phyloP scores from a whole-genome alignment of 2,113 vertebrate species.

The Chaetodon auriga region DNA sequence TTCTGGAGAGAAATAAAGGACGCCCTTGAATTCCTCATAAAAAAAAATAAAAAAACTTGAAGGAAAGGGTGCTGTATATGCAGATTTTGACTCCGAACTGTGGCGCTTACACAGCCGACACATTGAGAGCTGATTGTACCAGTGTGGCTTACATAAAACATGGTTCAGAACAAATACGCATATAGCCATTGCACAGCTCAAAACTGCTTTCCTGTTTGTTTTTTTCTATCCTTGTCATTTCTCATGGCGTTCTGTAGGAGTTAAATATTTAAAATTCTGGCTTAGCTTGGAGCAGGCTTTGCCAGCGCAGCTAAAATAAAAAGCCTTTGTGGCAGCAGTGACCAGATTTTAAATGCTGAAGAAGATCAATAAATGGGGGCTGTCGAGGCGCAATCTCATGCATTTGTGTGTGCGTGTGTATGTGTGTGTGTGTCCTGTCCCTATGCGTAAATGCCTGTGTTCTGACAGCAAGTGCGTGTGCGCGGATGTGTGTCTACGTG shows the following conservation, averaged over 20 bases:
- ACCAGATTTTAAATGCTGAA: conserved; percentile 96
- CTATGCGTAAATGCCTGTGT: conserved; percentile 61
- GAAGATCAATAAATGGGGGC: conserved; percentile 90
- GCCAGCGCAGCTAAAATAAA: conserved; percentile 93
- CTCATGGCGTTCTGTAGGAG: conserved; percentile 86
- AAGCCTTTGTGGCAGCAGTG: conserved; percentile 89
- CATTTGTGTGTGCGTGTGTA: conserved; percentile 65
- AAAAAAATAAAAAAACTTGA: conserved; percentile 43
- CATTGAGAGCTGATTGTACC: conserved; percentile 43
- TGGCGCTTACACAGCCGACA: conserved; percentile 31
- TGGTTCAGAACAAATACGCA: conserved; percentile 45
- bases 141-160: conserved; percentile 65
- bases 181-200: conserved; percentile 54
- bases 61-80: conserved; percentile 32
- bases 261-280: conserved; percentile 90
- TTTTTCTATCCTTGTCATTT: conserved; percentile 80
- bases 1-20: conserved; percentile 29
- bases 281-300: conserved; percentile 81
- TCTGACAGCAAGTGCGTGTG: conserved; percentile 55
- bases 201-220: conserved; percentile 66
- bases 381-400: conserved; percentile 84
- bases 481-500: conserved; percentile 39
- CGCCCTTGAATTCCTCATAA: neutral
- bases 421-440: conserved; percentile 54
- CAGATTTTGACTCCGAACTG: conserved; percentile 37